phyloP scores from a whole-genome alignment of 1,140 invertebrate species.

The Euura lappo region DNA sequence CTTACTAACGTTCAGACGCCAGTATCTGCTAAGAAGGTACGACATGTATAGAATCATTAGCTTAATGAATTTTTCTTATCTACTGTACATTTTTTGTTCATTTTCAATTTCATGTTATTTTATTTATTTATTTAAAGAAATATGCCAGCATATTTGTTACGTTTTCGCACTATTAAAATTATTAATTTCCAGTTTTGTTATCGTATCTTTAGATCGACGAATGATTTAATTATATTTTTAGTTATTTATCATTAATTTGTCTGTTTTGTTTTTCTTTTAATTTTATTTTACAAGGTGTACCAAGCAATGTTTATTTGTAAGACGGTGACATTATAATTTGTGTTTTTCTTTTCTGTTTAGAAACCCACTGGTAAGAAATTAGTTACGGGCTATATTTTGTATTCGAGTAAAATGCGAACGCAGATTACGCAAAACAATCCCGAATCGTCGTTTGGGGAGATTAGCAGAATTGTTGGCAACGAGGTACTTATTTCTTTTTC shows the following conservation, averaged over 20 bases:
- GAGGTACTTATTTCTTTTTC: slow-evolving; percentile 70
- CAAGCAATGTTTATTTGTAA: not conserved
- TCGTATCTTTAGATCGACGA: slow-evolving; percentile 13
- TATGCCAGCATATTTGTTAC: slow-evolving; percentile 58
- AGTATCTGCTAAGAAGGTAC: slow-evolving; percentile 63
- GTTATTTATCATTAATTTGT: too few species aligned
- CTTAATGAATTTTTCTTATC: slow-evolving; percentile 32
- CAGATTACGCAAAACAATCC: slow-evolving; percentile 89
- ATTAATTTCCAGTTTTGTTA: not conserved
- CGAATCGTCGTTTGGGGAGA: slow-evolving; percentile 95
- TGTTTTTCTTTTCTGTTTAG: slow-evolving; percentile 61
- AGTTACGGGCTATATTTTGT: slow-evolving; percentile 97
- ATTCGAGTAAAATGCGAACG: slow-evolving; percentile 95
- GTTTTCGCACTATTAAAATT: slow-evolving; percentile 48
- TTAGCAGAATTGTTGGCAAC: slow-evolving; percentile 94
- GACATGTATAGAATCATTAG: slow-evolving; percentile 32
- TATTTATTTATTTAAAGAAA: slow-evolving; percentile 45
- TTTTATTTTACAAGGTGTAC: not conserved
- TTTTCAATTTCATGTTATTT: slow-evolving; percentile 32
- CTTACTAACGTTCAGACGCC: slow-evolving; percentile 62
- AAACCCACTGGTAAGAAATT: slow-evolving; percentile 85
- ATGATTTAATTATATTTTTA: not conserved
- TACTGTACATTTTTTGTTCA: slow-evolving; percentile 19
- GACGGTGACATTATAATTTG: slow-evolving; percentile 47
- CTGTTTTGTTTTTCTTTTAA: too few species aligned